phyloP scores from a whole-genome alignment of 2,888 invertebrate genomes.

The Falcaria lacertinaria region DNA sequence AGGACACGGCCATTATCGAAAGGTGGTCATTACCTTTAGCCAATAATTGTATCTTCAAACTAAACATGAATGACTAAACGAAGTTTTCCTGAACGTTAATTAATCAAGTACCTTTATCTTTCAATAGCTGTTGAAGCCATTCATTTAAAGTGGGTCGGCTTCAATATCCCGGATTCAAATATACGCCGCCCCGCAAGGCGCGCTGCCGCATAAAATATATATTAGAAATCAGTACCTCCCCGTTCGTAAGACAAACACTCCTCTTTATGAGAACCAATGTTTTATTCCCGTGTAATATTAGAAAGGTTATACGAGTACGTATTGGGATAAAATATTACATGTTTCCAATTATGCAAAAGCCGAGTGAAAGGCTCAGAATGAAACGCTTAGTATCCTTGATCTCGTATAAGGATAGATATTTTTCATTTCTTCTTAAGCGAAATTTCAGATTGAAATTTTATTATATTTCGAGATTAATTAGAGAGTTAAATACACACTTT shows the following conservation, averaged over 20 bases:
- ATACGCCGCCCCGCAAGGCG: constrained; percentile 1
- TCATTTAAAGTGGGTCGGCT: background rate
- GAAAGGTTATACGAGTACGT: constrained; percentile 15
- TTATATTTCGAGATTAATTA: too few relatives aligned
- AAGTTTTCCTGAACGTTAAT: constrained; percentile 13
- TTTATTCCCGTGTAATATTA: constrained; percentile 25
- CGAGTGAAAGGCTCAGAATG: constrained; percentile 17
- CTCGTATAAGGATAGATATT: constrained; percentile 26
- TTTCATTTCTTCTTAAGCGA: too few relatives aligned
- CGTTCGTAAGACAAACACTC: constrained; percentile 12
- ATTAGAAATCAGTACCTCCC: constrained; percentile 10
- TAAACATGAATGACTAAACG: constrained; percentile 17
- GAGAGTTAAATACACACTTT: too few relatives aligned
- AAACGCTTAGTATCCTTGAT: constrained; percentile 24
- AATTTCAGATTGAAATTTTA: too few relatives aligned
- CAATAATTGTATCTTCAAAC: constrained; percentile 30
- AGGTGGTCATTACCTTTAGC: constrained; percentile 53
- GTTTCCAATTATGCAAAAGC: constrained; percentile 30
- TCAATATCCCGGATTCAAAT: background rate
- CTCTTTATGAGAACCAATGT: constrained; percentile 24
- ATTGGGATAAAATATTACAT: constrained; percentile 28
- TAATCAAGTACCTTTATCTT: constrained; percentile 19
- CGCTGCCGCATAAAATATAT: background rate
- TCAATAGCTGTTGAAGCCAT: constrained; percentile 7
- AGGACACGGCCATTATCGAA: constrained; percentile 45